Base-by-base conservation (phyloP, 2,797 vertebrate genomes). In the Sebastolobus altivelis region DNA sequence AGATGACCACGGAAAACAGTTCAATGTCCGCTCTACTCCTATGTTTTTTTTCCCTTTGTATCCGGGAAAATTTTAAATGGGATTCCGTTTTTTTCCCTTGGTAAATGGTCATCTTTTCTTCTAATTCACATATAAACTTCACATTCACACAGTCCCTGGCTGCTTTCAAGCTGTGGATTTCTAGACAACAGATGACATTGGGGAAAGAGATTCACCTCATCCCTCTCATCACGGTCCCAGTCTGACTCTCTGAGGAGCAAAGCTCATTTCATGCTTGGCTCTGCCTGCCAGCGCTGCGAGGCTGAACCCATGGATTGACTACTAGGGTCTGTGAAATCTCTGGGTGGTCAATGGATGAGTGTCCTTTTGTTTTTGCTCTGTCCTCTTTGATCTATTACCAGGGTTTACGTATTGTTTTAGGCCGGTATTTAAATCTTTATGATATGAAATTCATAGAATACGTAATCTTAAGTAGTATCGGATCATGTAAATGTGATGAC, bases 201-300 rank as follows among this genome's bases (percentile, higher is more conserved):
- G 66, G 65, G 69, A 35, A 49, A 56, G n/a, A 46, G 59, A 82
- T 77, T 81, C 79, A 79, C 83, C 83, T 87, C 82, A 25, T 82
- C 72, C 81, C 65, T 86, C 77, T 88, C 81, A 81, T 81, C 75
- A 25, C 18, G 1, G 65, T 79, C 84, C 82, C 82, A 58, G 67
- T 35, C 83, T 37, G 60, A 65, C 81, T 87, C 81, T 83, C 70
- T 11, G 58, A 75, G 82, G 83, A 68, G 52, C 56, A 90, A 90
- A 92, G 80, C 86, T 92, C 69, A 88, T 91, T 91, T 90, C 90
- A 89, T 89, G 88, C 87, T 71, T 33, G 29, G n/a, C 71, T 84
- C 79, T 84, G 80, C 7, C 75, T 79, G 77, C 84, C 74, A 69
- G 65, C 31, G 0, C n/a, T 22, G 52, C 52, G 5, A 81, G 72